A percentile compares a stretch with the other conserved stretches of the same genome.
Conservation (phyloP, 2,888 invertebrate species). For the Nymphalis c-album region DNA sequence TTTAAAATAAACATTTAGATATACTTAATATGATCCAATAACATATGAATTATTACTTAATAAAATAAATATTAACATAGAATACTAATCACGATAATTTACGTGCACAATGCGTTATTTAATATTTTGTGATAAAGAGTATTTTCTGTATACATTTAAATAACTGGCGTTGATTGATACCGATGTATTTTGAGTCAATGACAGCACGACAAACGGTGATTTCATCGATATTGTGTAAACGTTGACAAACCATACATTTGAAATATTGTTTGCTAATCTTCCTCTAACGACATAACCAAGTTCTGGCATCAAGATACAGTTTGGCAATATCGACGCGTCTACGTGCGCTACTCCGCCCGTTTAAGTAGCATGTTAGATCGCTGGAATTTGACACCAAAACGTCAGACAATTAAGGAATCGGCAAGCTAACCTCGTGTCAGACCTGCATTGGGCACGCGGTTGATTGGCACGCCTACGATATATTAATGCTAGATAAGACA, state of each 20-base stretch:
- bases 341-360: slow-evolving; percentile 41
- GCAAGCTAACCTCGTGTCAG: slow-evolving; percentile 80
- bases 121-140: not conserved
- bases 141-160: not conserved
- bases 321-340: slow-evolving; percentile 33
- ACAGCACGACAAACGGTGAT: not conserved
- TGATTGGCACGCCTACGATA: slow-evolving; percentile 65
- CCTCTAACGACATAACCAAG: slow-evolving; percentile 10
- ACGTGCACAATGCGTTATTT: not conserved
- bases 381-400: slow-evolving; percentile 79
- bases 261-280: slow-evolving; percentile 4
- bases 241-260: not conserved
- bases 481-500: slow-evolving; percentile 43
- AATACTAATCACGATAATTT: not conserved
- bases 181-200: not conserved
- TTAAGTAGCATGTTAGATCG: slow-evolving; percentile 60
- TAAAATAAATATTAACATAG: slow-evolving; percentile 17
- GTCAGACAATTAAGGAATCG: slow-evolving; percentile 82
- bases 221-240: not conserved
- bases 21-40: slow-evolving; percentile 31
- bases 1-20: slow-evolving; percentile 52
- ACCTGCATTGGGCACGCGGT: slow-evolving; percentile 67
- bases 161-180: not conserved
- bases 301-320: slow-evolving; percentile 23
- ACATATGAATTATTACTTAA: slow-evolving; percentile 36